Percentiles rank a stretch among this genome's conserved stretches.
Conservation (phyloP, 2,113 vertebrate species). For the Meles meles region DNA sequence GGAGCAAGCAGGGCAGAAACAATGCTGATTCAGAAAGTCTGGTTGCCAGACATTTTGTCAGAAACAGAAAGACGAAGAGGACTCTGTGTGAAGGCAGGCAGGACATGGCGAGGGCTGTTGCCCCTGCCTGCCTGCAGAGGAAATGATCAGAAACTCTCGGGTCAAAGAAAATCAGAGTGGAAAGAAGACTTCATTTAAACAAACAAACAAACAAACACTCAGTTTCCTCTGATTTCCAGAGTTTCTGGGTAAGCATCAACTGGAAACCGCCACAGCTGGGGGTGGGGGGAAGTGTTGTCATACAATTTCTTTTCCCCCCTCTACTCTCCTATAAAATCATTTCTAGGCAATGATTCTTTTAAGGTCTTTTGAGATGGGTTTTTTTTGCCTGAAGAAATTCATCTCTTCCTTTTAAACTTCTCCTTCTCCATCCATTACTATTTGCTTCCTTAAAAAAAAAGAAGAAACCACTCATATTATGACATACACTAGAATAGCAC, state of each 20-base stretch:
- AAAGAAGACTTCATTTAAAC: background rate
- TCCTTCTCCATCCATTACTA: background rate
- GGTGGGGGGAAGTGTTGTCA: background rate
- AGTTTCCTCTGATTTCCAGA: slow-evolving; percentile 23
- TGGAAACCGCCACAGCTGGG: background rate
- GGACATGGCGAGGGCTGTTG: background rate
- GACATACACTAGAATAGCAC: background rate
- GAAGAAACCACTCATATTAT: background rate
- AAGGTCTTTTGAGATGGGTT: background rate
- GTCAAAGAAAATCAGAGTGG: background rate
- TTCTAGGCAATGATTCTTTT: background rate
- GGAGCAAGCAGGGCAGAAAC: background rate
- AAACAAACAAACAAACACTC: background rate
- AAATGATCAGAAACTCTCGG: background rate
- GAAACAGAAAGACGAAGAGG: background rate
- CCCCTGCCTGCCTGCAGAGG: background rate
- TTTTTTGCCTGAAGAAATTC: background rate
- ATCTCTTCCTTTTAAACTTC: background rate
- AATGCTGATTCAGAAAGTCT: slow-evolving; percentile 3
- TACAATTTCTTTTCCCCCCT: background rate
- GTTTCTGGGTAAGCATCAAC: background rate
- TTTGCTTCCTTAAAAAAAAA: background rate
- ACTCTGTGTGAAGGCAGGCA: background rate
- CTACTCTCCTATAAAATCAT: background rate
- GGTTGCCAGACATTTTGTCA: background rate